phyloP scores from a whole-genome alignment of 2,888 invertebrate species.

The Galeruca laticollis region DNA sequence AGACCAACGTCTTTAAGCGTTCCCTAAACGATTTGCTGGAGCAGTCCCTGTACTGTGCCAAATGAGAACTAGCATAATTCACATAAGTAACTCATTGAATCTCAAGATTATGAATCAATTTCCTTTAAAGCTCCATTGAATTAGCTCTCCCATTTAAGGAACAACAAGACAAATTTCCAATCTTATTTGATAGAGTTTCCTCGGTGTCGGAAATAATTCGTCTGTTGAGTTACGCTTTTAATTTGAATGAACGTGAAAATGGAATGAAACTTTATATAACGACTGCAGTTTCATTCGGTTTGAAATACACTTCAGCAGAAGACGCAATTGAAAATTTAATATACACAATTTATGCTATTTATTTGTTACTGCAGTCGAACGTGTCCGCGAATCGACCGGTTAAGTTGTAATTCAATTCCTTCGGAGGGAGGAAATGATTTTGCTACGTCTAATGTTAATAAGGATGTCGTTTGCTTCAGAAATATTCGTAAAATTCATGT shows the following conservation, averaged over 20 bases:
- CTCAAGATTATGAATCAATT: conserved; percentile 57
- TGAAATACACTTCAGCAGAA: too few species aligned
- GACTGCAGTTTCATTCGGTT: not conserved
- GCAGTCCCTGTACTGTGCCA: not conserved
- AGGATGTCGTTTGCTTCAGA: too few species aligned
- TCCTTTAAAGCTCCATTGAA: conserved; percentile 36
- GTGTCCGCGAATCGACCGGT: too few species aligned
- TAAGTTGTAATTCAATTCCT: too few species aligned
- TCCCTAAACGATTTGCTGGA: not conserved
- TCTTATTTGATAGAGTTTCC: conserved; percentile 53
- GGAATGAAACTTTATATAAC: not conserved
- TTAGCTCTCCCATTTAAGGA: conserved; percentile 47
- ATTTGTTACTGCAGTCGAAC: too few species aligned
- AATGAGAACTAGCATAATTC: conserved; percentile 26
- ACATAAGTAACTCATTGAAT: conserved; percentile 43
- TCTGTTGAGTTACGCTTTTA: not conserved
- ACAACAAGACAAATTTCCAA: conserved; percentile 56
- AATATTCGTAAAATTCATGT: too few species aligned
- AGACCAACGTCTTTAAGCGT: not conserved
- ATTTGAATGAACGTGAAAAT: conserved; percentile 12
- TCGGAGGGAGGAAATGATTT: too few species aligned
- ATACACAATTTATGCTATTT: too few species aligned
- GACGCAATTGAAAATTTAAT: too few species aligned
- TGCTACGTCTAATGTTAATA: too few species aligned
- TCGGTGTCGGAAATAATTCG: conserved; percentile 6